phyloP scores from a whole-genome alignment of 2,113 vertebrate genomes.

The Lepus americanus region DNA sequence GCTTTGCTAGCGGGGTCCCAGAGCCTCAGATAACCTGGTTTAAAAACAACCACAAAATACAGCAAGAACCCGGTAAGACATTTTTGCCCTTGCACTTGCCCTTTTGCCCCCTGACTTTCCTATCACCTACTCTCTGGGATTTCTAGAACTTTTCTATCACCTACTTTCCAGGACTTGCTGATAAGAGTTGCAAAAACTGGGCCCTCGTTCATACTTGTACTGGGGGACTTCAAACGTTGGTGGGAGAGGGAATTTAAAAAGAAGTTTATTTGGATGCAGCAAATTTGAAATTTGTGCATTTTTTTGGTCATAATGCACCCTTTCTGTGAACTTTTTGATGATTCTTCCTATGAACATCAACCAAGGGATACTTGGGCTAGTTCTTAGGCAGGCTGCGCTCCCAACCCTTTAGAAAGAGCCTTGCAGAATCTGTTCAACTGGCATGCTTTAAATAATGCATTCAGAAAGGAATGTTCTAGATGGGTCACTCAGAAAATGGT shows the following conservation, averaged over 20 bases:
- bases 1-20: constrained; percentile 91
- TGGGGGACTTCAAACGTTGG: too few relatives aligned
- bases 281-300: too few relatives aligned
- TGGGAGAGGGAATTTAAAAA: too few relatives aligned
- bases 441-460: neutral
- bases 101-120: too few relatives aligned
- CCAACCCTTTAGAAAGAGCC: neutral
- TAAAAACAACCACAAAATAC: constrained; percentile 92
- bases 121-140: neutral
- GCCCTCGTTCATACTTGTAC: neutral
- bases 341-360: neutral
- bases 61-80: constrained; percentile 93
- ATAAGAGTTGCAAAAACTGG: neutral
- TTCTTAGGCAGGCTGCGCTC: neutral
- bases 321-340: too few relatives aligned
- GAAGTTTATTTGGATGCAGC: too few relatives aligned
- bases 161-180: neutral
- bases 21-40: constrained; percentile 95
- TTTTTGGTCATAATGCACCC: too few relatives aligned
- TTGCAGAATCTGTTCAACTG: neutral
- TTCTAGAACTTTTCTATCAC: neutral
- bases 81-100: neutral
- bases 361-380: neutral
- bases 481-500: neutral
- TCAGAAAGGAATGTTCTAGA: neutral